Evolutionary conservation across 2,113 vertebrate species (phyloP).

Genomic region (Barbus barbus): DNA sequence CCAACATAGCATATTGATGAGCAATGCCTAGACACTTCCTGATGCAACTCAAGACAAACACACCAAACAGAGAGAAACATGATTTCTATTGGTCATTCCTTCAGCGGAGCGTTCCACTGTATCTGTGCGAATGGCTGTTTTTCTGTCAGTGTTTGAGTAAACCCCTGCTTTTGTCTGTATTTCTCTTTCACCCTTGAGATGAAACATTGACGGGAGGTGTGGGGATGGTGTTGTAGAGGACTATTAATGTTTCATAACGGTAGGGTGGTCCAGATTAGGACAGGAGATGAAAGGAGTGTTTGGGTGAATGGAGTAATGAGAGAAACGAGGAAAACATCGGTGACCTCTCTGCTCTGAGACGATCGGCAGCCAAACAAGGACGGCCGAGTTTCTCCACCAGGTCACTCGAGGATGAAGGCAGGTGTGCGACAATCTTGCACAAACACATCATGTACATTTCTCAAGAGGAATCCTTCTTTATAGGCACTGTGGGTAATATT

Average conservation of each 20-base stretch:
- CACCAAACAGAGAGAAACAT: neutral
- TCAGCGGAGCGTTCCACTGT: neutral
- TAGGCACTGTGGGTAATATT: neutral
- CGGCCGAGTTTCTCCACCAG: neutral
- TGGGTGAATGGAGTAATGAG: slow-evolving; percentile 31
- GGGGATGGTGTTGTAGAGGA: neutral
- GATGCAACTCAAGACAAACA: slow-evolving; percentile 13
- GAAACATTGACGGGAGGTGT: slow-evolving; percentile 5
- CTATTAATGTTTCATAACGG: slow-evolving; percentile 42
- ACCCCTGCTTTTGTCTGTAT: neutral
- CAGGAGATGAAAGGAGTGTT: slow-evolving; percentile 38
- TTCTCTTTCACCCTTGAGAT: slow-evolving; percentile 11
- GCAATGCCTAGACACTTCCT: neutral
- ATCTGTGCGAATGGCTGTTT: neutral
- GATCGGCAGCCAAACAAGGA: slow-evolving; percentile 4
- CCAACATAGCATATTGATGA: slow-evolving; percentile 18
- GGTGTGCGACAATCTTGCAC: neutral
- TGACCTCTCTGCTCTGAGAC: slow-evolving; percentile 1
- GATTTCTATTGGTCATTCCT: neutral
- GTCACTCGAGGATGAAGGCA: neutral
- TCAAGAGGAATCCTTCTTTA: neutral
- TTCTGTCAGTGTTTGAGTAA: neutral
- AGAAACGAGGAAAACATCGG: neutral
- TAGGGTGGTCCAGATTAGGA: slow-evolving; percentile 13
- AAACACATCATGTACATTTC: neutral